These are phyloP conservation scores for Melitaea cinxia DNA, from an alignment of 1,140 invertebrate genomes.

Conservation along the genomic window DNA sequence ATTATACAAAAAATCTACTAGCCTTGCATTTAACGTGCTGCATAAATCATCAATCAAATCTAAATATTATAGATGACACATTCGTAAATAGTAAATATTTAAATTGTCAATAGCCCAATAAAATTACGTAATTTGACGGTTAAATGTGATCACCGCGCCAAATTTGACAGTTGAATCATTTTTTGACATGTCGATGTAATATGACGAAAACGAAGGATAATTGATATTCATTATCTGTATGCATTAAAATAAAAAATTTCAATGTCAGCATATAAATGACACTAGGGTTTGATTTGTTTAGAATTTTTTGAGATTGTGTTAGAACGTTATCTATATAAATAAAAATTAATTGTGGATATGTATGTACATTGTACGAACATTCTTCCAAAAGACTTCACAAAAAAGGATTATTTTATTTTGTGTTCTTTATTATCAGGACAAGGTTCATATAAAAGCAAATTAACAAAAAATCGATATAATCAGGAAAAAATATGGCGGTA, in stretches of 20 bases:
- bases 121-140: conserved; percentile 1
- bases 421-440: too few species aligned
- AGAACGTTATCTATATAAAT: not conserved
- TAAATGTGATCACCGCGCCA: conserved; percentile 15
- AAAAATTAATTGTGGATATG: too few species aligned
- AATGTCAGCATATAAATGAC: not conserved
- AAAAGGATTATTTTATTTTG: not conserved
- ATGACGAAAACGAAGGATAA: conserved; percentile 18
- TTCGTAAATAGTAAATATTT: not conserved
- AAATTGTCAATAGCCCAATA: not conserved
- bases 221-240: conserved; percentile 15
- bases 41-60: not conserved
- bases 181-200: conserved; percentile 11
- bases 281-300: not conserved
- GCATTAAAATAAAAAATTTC: conserved; percentile 4
- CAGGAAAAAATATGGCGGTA: too few species aligned
- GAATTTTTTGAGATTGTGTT: not conserved
- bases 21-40: not conserved
- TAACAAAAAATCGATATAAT: too few species aligned
- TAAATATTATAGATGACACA: not conserved
- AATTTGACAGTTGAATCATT: conserved; percentile 19
- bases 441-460: too few species aligned
- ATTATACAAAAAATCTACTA: not conserved
- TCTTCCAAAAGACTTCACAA: too few species aligned
- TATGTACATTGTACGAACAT: too few species aligned